Evolutionary conservation across 2,888 invertebrate species (phyloP).

Genomic region (Acrobasis suavella): DNA sequence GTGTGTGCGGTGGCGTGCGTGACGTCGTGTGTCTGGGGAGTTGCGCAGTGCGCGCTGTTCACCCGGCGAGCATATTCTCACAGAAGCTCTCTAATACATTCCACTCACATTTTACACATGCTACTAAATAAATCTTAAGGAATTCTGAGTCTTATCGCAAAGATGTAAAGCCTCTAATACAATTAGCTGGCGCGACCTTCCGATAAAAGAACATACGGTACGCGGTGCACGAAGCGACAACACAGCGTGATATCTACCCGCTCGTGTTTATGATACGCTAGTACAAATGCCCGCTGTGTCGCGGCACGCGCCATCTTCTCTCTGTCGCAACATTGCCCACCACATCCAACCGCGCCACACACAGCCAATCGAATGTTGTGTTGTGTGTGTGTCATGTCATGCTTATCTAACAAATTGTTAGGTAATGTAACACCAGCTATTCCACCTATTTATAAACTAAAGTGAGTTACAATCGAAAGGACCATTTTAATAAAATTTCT

Average conservation of each 20-base stretch:
- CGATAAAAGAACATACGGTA: slow-evolving; percentile 30
- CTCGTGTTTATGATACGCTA: slow-evolving; percentile 51
- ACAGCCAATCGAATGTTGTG: neutral
- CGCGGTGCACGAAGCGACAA: slow-evolving; percentile 35
- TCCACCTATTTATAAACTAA: too few relatives aligned
- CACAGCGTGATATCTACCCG: slow-evolving; percentile 33
- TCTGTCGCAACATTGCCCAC: slow-evolving; percentile 33
- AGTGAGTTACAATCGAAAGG: too few relatives aligned
- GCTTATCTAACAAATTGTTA: neutral
- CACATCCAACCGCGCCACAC: neutral
- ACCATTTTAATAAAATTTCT: too few relatives aligned
- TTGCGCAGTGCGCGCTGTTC: slow-evolving; percentile 80
- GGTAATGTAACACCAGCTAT: neutral
- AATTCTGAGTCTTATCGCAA: slow-evolving; percentile 35
- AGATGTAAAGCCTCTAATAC: slow-evolving; percentile 28
- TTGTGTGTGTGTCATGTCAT: neutral
- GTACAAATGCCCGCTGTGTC: slow-evolving; percentile 71
- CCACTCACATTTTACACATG: slow-evolving; percentile 45
- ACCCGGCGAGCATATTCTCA: slow-evolving; percentile 65
- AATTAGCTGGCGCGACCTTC: neutral
- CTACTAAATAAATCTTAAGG: slow-evolving; percentile 24
- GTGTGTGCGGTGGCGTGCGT: slow-evolving; percentile 50
- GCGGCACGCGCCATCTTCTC: slow-evolving; percentile 75
- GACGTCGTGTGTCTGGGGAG: slow-evolving; percentile 77
- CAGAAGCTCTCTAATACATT: slow-evolving; percentile 53